A percentile compares a stretch with the other conserved stretches of the same genome.
phyloP scores from a whole-genome alignment of 2,113 vertebrate species.

The Oryzias melastigma region DNA sequence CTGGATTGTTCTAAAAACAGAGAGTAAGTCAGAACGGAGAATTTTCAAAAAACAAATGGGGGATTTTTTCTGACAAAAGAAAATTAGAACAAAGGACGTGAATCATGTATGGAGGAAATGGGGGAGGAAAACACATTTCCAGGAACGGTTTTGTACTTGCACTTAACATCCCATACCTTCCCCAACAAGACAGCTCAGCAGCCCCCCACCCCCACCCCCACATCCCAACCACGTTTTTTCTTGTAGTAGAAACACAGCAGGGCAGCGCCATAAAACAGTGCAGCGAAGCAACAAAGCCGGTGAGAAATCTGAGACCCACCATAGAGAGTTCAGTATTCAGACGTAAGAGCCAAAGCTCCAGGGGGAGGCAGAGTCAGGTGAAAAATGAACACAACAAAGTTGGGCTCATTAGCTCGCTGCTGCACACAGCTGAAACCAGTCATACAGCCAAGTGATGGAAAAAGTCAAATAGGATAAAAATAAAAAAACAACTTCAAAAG shows the following conservation, averaged over 20 bases:
- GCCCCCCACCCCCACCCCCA: background rate
- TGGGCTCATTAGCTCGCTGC: slow-evolving; percentile 25
- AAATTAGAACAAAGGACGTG: slow-evolving; percentile 22
- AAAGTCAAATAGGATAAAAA: background rate
- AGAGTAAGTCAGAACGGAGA: slow-evolving; percentile 36
- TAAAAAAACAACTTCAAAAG: too few relatives aligned
- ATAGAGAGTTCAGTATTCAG: background rate
- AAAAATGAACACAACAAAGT: slow-evolving; percentile 19
- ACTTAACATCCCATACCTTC: slow-evolving; percentile 26
- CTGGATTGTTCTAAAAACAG: background rate
- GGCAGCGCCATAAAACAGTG: slow-evolving; percentile 4
- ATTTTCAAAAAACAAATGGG: slow-evolving; percentile 17
- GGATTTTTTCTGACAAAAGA: slow-evolving; percentile 15
- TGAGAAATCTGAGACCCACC: slow-evolving; percentile 11
- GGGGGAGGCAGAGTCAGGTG: background rate
- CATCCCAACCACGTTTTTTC: slow-evolving; percentile 3
- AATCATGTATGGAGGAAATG: slow-evolving; percentile 33
- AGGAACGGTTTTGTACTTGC: slow-evolving; percentile 37
- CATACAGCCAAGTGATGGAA: background rate
- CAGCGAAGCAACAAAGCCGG: slow-evolving; percentile 1
- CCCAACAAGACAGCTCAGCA: slow-evolving; percentile 33
- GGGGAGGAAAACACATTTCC: slow-evolving; percentile 27
- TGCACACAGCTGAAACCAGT: slow-evolving; percentile 31
- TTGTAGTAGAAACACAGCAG: slow-evolving; percentile 8
- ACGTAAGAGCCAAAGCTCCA: background rate